Conservation (phyloP, 1,140 invertebrate genomes). For the Panulirus ornatus region DNA sequence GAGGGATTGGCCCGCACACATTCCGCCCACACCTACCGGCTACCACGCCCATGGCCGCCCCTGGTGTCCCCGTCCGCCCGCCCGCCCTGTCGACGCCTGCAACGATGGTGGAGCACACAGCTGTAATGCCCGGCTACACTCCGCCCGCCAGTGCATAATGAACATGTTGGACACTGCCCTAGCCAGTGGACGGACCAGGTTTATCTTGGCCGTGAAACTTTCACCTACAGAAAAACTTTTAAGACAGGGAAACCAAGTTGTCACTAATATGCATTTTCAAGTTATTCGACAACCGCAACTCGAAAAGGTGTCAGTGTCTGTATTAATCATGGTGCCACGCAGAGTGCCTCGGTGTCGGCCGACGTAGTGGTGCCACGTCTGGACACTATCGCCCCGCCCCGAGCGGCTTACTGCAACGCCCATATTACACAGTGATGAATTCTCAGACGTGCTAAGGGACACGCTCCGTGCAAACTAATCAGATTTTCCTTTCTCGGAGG, state of each 20-base stretch:
- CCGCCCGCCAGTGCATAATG: conserved; percentile 46
- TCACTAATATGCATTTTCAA: neutral
- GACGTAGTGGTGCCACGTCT: conserved; percentile 37
- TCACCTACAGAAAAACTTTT: neutral
- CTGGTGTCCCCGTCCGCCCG: conserved; percentile 24
- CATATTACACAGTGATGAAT: conserved; percentile 34
- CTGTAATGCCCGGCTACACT: conserved; percentile 43
- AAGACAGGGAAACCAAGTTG: neutral
- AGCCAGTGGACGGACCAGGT: neutral
- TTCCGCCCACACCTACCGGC: conserved; percentile 60
- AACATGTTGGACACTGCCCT: neutral
- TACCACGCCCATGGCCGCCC: conserved; percentile 35
- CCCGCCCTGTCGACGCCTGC: neutral
- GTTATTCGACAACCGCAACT: neutral
- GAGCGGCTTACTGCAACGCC: neutral
- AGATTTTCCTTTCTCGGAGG: neutral
- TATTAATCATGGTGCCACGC: too few relatives aligned
- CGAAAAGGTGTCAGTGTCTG: neutral
- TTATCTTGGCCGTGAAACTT: conserved; percentile 6
- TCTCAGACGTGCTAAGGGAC: conserved; percentile 47
- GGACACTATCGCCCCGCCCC: neutral
- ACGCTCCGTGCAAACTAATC: neutral
- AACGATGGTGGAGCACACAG: conserved; percentile 25
- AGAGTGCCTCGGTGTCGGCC: too few relatives aligned
- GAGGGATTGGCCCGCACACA: conserved; percentile 49